Evolutionary conservation across 1,140 invertebrate genomes (phyloP).

Genomic region (Pseudomyrmex concolor): DNA sequence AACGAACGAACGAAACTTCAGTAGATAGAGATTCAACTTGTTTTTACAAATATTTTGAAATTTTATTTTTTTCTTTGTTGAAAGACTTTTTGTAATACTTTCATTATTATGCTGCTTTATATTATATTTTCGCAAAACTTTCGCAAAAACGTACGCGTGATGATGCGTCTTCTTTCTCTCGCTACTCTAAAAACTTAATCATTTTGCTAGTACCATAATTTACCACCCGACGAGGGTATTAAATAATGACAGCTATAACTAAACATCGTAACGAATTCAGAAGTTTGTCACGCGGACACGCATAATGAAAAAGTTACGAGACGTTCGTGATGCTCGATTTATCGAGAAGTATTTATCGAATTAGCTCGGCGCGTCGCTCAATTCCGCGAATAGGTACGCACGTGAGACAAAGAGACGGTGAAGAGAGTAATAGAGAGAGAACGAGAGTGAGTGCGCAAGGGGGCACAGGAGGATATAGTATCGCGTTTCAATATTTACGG

Average conservation of each 20-base stretch:
- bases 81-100: no score
- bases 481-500: constrained; percentile 60
- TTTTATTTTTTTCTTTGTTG: no score
- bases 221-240: not conserved
- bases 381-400: not conserved
- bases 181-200: not conserved
- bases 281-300: not conserved
- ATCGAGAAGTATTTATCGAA: constrained; percentile 41
- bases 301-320: constrained; percentile 34
- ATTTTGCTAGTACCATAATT: not conserved
- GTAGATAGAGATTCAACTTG: not conserved
- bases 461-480: not conserved
- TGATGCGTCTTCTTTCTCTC: not conserved
- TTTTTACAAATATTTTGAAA: constrained; percentile 13
- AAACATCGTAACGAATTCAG: constrained; percentile 30
- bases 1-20: no score
- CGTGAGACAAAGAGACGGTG: not conserved
- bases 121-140: not conserved
- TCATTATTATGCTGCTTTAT: not conserved
- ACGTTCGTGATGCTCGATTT: constrained; percentile 27
- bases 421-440: not conserved
- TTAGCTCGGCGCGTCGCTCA: constrained; percentile 1
- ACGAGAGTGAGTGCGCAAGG: not conserved
- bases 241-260: constrained; percentile 21
- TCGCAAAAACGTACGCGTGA: not conserved